A percentile compares a stretch with the other conserved stretches of the same genome.
These are phyloP conservation scores for Aldrovandia affinis DNA, from an alignment of 2,797 vertebrate species.

Conservation along the genomic window DNA sequence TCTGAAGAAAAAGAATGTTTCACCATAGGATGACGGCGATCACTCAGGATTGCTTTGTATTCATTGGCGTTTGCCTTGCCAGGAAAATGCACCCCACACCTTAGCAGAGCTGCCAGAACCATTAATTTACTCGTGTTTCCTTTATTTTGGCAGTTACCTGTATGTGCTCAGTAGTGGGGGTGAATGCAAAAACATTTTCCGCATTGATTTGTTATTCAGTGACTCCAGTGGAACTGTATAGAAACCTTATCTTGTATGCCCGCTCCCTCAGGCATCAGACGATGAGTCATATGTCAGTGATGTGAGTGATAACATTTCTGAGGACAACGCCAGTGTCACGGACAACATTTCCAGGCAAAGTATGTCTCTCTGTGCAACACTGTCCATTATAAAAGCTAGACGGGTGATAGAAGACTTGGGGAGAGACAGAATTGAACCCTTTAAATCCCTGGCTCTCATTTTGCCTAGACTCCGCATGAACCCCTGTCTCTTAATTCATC, in stretches of 20 bases:
- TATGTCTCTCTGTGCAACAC: conserved; percentile 59
- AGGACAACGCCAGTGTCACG: conserved; percentile 97
- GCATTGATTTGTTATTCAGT: conserved; percentile 1
- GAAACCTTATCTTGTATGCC: conserved; percentile 14
- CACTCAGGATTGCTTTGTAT: too few relatives aligned
- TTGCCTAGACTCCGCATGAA: background rate
- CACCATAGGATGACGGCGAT: too few relatives aligned
- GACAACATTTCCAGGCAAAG: conserved; percentile 97
- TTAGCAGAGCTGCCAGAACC: too few relatives aligned
- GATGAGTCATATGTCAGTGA: conserved; percentile 99
- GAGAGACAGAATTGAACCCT: background rate
- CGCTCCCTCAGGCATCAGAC: conserved; percentile 86
- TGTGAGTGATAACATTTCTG: conserved; percentile 99
- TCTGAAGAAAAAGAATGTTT: too few relatives aligned
- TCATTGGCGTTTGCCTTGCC: too few relatives aligned
- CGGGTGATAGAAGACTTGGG: too few relatives aligned
- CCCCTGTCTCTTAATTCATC: background rate
- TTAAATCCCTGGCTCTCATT: background rate
- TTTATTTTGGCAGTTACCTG: too few relatives aligned
- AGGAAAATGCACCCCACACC: too few relatives aligned
- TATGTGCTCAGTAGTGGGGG: conserved; percentile 18
- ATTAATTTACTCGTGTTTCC: too few relatives aligned
- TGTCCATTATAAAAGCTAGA: background rate
- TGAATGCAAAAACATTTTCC: background rate
- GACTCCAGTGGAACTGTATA: background rate